A percentile compares a stretch with the other conserved stretches of the same genome.
Conservation (phyloP, 2,113 vertebrate genomes). For the Silurus meridionalis region DNA sequence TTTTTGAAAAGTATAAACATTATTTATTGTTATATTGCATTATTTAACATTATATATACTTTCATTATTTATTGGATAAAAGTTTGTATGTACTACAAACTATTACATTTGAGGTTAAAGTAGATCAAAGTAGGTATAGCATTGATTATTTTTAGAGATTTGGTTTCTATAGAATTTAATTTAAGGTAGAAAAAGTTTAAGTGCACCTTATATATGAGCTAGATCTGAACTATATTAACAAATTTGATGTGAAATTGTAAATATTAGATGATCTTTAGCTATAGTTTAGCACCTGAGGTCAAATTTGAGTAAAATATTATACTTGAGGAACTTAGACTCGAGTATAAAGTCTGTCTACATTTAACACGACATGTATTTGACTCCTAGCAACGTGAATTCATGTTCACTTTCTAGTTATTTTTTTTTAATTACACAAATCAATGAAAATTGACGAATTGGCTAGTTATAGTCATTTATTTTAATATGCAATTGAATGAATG, state of each 20-base stretch:
- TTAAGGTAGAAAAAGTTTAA: too few relatives aligned
- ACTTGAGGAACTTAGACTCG: background rate
- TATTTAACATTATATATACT: too few relatives aligned
- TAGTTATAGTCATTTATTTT: background rate
- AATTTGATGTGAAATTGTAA: background rate
- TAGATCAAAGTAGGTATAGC: too few relatives aligned
- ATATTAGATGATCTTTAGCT: background rate
- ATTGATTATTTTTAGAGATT: too few relatives aligned
- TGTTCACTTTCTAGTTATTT: background rate
- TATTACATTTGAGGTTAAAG: too few relatives aligned
- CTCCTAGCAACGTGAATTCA: background rate
- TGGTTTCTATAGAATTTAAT: too few relatives aligned
- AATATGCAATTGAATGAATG: background rate
- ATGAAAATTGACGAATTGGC: background rate
- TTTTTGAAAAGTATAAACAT: background rate
- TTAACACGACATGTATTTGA: background rate
- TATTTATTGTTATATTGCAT: too few relatives aligned
- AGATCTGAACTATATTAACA: background rate
- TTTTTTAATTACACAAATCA: background rate
- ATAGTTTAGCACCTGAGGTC: background rate
- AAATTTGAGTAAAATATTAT: too few relatives aligned
- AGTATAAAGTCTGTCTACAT: background rate
- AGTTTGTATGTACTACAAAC: too few relatives aligned
- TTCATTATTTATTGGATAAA: too few relatives aligned
- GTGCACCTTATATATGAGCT: too few relatives aligned